Conservation (phyloP, 92 coral and sea anemone species). For the Heliopora coerulea region DNA sequence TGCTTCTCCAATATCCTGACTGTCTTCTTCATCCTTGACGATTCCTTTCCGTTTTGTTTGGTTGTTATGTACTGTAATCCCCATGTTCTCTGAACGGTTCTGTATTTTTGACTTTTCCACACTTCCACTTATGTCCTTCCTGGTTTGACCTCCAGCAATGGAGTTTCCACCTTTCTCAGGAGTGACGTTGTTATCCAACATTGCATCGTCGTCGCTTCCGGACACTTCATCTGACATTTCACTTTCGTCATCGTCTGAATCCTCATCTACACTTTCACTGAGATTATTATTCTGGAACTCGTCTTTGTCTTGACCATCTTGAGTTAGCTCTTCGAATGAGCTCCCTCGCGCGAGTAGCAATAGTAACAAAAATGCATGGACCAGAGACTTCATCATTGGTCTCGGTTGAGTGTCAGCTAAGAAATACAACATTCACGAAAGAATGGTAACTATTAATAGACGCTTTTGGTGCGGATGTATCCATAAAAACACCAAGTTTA, state of each 20-base stretch:
- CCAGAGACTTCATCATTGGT: neutral
- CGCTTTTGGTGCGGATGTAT: no score
- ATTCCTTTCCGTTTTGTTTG: no score
- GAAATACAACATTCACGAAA: neutral
- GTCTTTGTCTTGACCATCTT: neutral
- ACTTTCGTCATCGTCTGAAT: constrained; percentile 1
- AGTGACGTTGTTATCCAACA: neutral
- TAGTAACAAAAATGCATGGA: neutral
- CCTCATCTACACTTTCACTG: neutral
- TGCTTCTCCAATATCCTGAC: no score
- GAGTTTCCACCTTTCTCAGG: neutral
- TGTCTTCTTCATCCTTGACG: no score
- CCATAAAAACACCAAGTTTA: no score
- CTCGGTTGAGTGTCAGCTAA: neutral
- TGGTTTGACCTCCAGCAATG: neutral
- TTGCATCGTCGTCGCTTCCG: neutral
- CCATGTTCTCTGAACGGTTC: neutral
- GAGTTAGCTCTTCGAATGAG: neutral
- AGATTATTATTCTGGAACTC: neutral
- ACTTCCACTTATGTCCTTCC: neutral
- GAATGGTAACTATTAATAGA: no score
- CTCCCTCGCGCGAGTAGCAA: neutral
- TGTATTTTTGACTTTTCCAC: constrained; percentile 11
- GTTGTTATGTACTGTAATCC: neutral
- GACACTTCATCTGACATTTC: constrained; percentile 24